phyloP scores from a whole-genome alignment of 2,113 vertebrate species.

The Sciurus niger region DNA sequence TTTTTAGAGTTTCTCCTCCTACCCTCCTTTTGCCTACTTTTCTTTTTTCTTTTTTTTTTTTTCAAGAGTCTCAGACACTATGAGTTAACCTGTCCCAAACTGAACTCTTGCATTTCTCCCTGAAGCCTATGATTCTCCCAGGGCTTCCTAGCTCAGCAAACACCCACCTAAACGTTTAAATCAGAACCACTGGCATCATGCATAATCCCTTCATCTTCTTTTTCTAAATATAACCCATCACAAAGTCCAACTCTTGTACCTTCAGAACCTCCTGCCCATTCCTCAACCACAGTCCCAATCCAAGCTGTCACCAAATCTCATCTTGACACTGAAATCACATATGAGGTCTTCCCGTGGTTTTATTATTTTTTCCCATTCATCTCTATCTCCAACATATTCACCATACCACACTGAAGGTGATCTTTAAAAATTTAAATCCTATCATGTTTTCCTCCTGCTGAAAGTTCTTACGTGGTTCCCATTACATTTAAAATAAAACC shows the following conservation, averaged over 20 bases:
- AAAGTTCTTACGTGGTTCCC: background rate
- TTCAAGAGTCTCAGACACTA: background rate
- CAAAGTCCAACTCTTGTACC: background rate
- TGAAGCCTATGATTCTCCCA: background rate
- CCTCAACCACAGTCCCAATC: background rate
- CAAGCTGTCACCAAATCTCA: background rate
- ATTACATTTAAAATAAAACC: slow-evolving; percentile 8
- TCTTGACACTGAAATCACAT: background rate
- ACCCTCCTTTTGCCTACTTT: background rate
- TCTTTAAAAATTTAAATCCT: slow-evolving; percentile 14
- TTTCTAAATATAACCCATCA: background rate
- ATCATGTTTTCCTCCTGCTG: background rate
- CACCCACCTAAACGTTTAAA: background rate
- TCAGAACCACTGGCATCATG: background rate
- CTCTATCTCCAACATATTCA: background rate
- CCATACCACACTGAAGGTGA: background rate
- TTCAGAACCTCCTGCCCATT: background rate
- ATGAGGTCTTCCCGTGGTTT: background rate
- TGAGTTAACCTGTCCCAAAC: background rate
- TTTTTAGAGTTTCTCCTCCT: background rate
- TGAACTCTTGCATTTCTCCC: background rate
- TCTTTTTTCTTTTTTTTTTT: accelerated
- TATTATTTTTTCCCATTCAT: background rate
- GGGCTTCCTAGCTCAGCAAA: background rate
- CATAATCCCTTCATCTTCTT: background rate